Conservation (phyloP, 2,797 vertebrate genomes). For the Parauchenoglanis ngamensis region DNA sequence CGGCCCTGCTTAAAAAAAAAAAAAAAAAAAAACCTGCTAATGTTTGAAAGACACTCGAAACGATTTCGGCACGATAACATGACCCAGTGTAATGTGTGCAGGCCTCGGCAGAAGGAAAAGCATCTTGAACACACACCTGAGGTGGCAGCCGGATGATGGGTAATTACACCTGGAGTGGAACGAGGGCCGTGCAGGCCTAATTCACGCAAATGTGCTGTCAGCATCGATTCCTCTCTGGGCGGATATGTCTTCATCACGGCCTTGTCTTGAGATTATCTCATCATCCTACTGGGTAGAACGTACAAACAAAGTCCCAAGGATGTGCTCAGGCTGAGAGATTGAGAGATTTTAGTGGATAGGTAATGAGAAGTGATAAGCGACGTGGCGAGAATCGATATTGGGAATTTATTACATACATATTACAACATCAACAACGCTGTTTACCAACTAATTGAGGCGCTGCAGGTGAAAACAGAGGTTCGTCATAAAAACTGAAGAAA, state of each 20-base stretch:
- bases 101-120: conserved; percentile 6
- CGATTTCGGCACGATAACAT: conserved; percentile 13
- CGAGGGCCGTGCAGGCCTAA: conserved; percentile 65
- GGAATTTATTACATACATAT: conserved; percentile 55
- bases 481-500: neutral
- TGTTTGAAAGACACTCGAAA: conserved; percentile 24
- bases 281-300: conserved; percentile 54
- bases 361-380: conserved; percentile 77
- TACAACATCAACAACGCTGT: conserved; percentile 1
- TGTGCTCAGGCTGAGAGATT: conserved; percentile 54
- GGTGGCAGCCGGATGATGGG: conserved; percentile 53
- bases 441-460: neutral
- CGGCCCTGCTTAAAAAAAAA: conserved; percentile 3
- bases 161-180: conserved; percentile 69
- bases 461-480: neutral
- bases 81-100: neutral
- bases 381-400: conserved; percentile 67
- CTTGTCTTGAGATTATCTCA: conserved; percentile 62
- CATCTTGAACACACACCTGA: conserved; percentile 70
- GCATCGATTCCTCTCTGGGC: conserved; percentile 72
- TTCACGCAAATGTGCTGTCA: conserved; percentile 79
- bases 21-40: neutral
- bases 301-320: neutral
- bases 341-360: conserved; percentile 76
- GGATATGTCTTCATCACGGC: conserved; percentile 76